These are phyloP conservation scores for Apogon talboti DNA, from an alignment of 2,797 vertebrate species.

Conservation along the genomic window DNA sequence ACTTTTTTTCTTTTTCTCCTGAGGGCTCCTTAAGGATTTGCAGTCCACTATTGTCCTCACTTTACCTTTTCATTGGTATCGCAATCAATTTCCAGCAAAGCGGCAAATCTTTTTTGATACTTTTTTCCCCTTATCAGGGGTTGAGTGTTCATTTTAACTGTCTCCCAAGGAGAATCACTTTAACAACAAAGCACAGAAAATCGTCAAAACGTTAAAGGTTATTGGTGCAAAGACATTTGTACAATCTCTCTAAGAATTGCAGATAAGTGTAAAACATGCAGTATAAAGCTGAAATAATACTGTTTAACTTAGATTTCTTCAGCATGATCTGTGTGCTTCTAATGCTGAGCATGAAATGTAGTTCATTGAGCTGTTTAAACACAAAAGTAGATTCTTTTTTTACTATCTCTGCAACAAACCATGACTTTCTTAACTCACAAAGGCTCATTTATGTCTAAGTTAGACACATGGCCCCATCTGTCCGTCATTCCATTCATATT, in stretches of 20 bases:
- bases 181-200: not conserved
- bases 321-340: too few species aligned
- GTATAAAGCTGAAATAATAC: not conserved
- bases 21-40: slow-evolving; percentile 18
- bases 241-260: not conserved
- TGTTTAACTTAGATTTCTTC: not conserved
- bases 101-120: not conserved
- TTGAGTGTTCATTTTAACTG: not conserved
- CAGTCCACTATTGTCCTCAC: not conserved
- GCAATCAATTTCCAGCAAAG: slow-evolving; percentile 12
- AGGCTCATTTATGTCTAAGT: too few species aligned
- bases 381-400: too few species aligned
- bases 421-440: too few species aligned
- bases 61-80: slow-evolving; percentile 8
- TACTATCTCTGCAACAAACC: too few species aligned
- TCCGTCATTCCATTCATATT: too few species aligned
- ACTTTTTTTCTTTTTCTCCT: slow-evolving; percentile 25
- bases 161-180: not conserved
- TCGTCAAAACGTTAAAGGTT: not conserved
- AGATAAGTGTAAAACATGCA: not conserved
- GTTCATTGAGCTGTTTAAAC: too few species aligned
- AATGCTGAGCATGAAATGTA: too few species aligned
- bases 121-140: not conserved
- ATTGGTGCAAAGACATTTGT: not conserved
- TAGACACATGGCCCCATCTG: too few species aligned